Evolutionary conservation across 2,797 vertebrate genomes (phyloP), one percentile per base, ranked within the genome.

Genomic region (Epinephelus coioides): DNA sequence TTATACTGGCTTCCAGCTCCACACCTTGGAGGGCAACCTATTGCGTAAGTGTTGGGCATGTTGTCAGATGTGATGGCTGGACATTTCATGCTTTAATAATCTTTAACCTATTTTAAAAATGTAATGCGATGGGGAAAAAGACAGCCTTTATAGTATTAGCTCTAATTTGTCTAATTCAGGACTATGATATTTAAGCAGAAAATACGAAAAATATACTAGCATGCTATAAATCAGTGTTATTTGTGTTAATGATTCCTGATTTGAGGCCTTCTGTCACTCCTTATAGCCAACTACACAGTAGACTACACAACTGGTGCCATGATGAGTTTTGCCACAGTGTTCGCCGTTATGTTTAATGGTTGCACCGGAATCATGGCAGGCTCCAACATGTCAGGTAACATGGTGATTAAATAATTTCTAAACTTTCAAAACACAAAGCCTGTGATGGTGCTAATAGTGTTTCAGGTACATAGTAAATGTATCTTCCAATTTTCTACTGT

Each of bases 351-450:
- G 93, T 97, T 97, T 81, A 97, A 96, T 0, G 96, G 96, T 57
- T 97, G 96, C 88, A 96, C 96, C 0, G 96, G 96, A 18, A 96
- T 97, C 82, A 97, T 97, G 96, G 96, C 96, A 0, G 96, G 96
- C 4, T 96, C 96, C 82, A 97, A 97, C 81, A 96, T 97, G 96
- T 97, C 96, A 21, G 96, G 96, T 97, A 85, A 78, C 66, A 60
- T 18, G 27, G 3, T 50, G 19, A 23, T 46, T 23, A 47, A 46
- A 64, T 49, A 46, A 60, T 2, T 1, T 46, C 1, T 74, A 30
- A 30, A 30, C 27, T 30, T 30, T 30, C 27, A 34, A 34, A 34
- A 34, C 7, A 34, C 7, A 8, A 34, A 34, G 34, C 34, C 7
- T 8, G 7, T 34, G 34, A 34, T 34, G 34, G 34, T 34, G 34